These are phyloP conservation scores for Glaucidium brasilianum DNA, from an alignment of 2,113 vertebrate species.

Conservation along the genomic window DNA sequence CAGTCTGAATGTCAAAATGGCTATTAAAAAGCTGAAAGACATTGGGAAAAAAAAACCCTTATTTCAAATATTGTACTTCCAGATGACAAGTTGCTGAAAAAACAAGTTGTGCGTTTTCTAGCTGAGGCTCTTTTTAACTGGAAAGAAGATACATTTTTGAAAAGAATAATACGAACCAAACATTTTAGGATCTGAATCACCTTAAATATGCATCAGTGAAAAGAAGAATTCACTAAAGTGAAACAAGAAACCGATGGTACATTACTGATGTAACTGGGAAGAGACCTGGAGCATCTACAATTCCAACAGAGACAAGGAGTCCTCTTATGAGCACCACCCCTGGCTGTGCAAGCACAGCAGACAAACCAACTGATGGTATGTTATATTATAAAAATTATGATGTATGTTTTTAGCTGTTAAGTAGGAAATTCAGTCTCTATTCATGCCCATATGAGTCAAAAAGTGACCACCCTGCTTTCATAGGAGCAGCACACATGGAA, in stretches of 20 bases:
- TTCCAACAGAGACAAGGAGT: not conserved
- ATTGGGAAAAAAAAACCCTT: not conserved
- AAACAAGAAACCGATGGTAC: not conserved
- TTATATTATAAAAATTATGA: not conserved
- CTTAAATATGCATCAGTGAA: not conserved
- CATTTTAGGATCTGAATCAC: not conserved
- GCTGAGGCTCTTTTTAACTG: not conserved
- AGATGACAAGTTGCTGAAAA: not conserved
- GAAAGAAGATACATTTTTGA: not conserved
- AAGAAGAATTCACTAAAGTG: not conserved
- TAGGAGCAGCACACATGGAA: not conserved
- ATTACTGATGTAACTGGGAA: not conserved
- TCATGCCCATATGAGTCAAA: accelerated
- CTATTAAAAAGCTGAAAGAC: not conserved
- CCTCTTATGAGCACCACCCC: not conserved
- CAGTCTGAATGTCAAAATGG: not conserved
- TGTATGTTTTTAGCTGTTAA: not conserved
- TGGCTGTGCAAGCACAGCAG: not conserved
- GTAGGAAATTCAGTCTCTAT: not conserved
- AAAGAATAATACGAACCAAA: not conserved
- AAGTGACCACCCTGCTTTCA: not conserved
- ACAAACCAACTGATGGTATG: not conserved
- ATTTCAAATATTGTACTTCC: not conserved
- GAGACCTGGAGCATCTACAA: not conserved
- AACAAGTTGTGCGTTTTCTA: not conserved